A percentile compares a stretch with the other conserved stretches of the same genome.
These are phyloP conservation scores for Rhinogobio ventralis DNA, from an alignment of 2,797 vertebrate species.

Conservation along the genomic window DNA sequence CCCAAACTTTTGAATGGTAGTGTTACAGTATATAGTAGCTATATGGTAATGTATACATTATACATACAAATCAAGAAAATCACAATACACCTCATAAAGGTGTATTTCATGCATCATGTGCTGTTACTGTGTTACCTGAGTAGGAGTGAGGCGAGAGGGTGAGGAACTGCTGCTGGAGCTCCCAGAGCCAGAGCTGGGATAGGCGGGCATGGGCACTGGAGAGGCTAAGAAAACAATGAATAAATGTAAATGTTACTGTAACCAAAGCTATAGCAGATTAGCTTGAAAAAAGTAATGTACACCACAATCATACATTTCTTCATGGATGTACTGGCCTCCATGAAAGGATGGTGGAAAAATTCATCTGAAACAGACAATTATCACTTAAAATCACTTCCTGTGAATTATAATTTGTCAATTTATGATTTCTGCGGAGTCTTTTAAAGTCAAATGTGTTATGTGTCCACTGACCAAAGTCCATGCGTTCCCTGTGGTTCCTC, in stretches of 20 bases:
- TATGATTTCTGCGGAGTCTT: neutral
- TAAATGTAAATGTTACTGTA: neutral
- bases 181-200: conserved; percentile 85
- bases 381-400: neutral
- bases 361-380: conserved; percentile 79
- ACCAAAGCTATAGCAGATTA: neutral
- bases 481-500: conserved; percentile 89
- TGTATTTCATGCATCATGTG: neutral
- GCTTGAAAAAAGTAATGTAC: neutral
- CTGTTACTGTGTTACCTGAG: conserved; percentile 79
- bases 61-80: neutral
- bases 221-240: conserved; percentile 74
- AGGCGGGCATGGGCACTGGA: conserved; percentile 84
- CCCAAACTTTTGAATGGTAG: neutral
- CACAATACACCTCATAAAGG: neutral
- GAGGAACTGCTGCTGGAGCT: conserved; percentile 92
- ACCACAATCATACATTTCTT: conserved; percentile 87
- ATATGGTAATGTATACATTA: neutral
- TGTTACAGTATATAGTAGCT: neutral
- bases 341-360: conserved; percentile 94
- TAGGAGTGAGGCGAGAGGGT: conserved; percentile 88
- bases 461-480: conserved; percentile 87
- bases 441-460: neutral
- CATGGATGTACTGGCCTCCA: conserved; percentile 83
- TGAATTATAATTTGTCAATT: neutral